These are phyloP conservation scores for Mycetomoellerius zeteki DNA, from an alignment of 1,140 invertebrate species.

Conservation along the genomic window DNA sequence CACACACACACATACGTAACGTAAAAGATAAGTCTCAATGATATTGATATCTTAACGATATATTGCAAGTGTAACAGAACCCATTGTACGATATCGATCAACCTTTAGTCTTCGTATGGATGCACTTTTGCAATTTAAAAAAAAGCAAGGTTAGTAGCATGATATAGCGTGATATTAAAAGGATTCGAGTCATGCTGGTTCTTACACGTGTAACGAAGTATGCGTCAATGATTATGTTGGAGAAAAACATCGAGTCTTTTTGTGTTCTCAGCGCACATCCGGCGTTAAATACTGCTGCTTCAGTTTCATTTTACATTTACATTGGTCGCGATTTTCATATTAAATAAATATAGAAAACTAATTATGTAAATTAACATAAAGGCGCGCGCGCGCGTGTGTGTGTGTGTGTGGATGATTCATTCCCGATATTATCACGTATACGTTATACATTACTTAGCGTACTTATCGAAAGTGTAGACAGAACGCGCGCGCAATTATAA, in stretches of 20 bases:
- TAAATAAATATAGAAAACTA: conserved; percentile 9
- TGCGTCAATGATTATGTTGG: conserved; percentile 40
- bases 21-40: not conserved
- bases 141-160: not conserved
- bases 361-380: not conserved
- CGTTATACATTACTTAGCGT: not conserved
- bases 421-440: not conserved
- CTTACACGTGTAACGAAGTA: conserved; percentile 25
- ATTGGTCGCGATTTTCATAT: not conserved
- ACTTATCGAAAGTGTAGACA: not conserved
- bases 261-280: not conserved
- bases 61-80: not conserved
- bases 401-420: not conserved
- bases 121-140: not conserved
- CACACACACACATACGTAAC: not conserved
- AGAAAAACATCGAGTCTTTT: not conserved
- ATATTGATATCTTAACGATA: not conserved
- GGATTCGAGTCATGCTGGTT: not conserved
- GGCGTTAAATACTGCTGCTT: conserved; percentile 11
- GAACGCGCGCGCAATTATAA: conserved; percentile 14
- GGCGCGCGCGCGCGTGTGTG: too few relatives aligned
- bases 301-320: not conserved
- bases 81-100: not conserved
- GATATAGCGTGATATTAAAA: conserved; percentile 37
- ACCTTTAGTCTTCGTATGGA: not conserved